Evolutionary conservation across 2,797 vertebrate species (phyloP).

Genomic region (Dermochelys coriacea): DNA sequence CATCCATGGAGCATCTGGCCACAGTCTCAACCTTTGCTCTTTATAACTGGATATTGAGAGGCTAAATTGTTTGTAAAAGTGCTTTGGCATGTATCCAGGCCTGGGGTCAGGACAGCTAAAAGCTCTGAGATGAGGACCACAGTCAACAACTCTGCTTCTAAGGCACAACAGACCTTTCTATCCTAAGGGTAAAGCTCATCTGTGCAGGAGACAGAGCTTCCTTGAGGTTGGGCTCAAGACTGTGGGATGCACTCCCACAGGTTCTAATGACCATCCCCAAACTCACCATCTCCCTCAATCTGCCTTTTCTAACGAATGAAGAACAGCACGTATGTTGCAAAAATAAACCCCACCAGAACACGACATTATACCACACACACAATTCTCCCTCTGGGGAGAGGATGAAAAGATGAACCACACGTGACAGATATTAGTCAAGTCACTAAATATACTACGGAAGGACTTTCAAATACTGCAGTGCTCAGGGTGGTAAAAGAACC

Average conservation of each 20-base stretch:
- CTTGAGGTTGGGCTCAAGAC: neutral
- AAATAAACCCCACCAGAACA: neutral
- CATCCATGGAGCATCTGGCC: no score
- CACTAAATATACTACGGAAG: neutral
- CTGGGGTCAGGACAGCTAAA: no score
- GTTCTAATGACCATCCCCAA: neutral
- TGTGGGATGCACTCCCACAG: neutral
- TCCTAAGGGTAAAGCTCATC: neutral
- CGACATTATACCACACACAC: neutral
- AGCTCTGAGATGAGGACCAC: neutral
- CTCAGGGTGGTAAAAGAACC: neutral
- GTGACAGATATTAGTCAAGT: neutral
- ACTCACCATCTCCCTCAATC: neutral
- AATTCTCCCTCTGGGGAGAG: neutral
- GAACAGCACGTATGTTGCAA: accelerated
- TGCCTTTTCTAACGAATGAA: accelerated
- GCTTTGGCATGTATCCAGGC: no score
- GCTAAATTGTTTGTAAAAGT: no score
- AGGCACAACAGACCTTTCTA: accelerated
- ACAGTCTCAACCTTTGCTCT: no score
- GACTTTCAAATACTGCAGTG: neutral
- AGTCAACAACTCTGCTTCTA: neutral
- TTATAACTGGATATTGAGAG: no score
- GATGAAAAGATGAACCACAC: neutral
- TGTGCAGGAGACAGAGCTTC: neutral